A percentile compares a stretch with the other conserved stretches of the same genome.
phyloP scores from a whole-genome alignment of 2,113 vertebrate species.

The Pseudonaja textilis region DNA sequence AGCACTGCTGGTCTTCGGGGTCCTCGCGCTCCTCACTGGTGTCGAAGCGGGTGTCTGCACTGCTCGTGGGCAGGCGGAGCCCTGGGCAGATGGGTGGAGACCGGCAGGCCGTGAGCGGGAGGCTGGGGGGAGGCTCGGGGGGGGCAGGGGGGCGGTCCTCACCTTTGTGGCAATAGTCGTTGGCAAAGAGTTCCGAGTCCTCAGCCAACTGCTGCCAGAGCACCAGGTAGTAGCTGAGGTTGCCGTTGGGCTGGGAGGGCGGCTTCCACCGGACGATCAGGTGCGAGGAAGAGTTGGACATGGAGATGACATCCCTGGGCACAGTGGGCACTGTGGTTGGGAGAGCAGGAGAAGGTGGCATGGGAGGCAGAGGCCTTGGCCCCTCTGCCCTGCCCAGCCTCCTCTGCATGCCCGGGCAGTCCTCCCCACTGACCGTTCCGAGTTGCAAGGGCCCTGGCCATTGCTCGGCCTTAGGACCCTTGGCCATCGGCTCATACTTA shows the following conservation, averaged over 20 bases:
- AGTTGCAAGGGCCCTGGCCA: too few relatives aligned
- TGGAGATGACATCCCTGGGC: constrained; percentile 77
- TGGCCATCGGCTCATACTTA: too few relatives aligned
- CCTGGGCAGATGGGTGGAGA: constrained; percentile 34
- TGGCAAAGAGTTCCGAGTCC: constrained; percentile 75
- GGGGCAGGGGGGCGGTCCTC: background rate
- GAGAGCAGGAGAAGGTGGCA: background rate
- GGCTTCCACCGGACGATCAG: constrained; percentile 80
- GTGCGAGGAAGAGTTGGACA: constrained; percentile 79
- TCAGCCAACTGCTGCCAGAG: constrained; percentile 78
- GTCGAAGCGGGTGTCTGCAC: constrained; percentile 68
- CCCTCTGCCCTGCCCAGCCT: background rate
- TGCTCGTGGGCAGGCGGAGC: constrained; percentile 77
- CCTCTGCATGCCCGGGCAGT: too few relatives aligned
- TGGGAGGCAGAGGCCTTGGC: background rate
- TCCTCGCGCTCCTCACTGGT: constrained; percentile 57
- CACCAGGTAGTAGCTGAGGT: constrained; percentile 78
- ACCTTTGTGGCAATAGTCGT: constrained; percentile 80
- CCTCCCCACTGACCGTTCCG: too few relatives aligned
- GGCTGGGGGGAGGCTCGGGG: fast-evolving
- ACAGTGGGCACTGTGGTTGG: constrained; percentile 68
- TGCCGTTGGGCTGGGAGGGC: constrained; percentile 75
- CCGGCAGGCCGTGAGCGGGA: fast-evolving
- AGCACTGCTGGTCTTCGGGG: constrained; percentile 62
- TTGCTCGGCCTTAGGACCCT: too few relatives aligned